These are phyloP conservation scores for Erpetoichthys calabaricus DNA, from an alignment of 2,797 vertebrate species.

Conservation along the genomic window DNA sequence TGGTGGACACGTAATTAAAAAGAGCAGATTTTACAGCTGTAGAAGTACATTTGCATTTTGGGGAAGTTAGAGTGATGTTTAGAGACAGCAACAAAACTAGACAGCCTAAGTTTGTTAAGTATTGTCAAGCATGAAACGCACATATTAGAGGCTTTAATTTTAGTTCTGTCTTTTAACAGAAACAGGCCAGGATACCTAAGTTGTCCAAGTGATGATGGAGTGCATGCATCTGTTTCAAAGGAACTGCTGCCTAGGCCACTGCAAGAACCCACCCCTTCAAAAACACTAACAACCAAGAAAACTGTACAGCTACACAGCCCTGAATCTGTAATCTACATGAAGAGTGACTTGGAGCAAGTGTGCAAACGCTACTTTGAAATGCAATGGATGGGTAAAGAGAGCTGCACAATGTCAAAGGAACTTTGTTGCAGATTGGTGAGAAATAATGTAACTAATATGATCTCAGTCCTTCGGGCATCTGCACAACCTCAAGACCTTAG, in stretches of 20 bases:
- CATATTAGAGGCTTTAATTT: neutral
- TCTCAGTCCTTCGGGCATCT: neutral
- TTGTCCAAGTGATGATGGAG: neutral
- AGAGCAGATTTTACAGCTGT: too few relatives aligned
- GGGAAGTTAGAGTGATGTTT: too few relatives aligned
- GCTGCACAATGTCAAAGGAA: slow-evolving; percentile 1
- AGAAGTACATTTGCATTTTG: too few relatives aligned
- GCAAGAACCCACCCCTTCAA: neutral
- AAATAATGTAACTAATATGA: neutral
- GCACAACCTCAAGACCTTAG: neutral
- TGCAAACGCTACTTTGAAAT: neutral
- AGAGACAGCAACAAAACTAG: too few relatives aligned
- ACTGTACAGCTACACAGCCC: slow-evolving; percentile 1
- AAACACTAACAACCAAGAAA: neutral
- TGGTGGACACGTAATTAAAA: too few relatives aligned
- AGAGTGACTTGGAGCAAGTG: neutral
- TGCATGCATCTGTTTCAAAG: neutral
- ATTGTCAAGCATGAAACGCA: neutral
- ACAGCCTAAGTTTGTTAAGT: neutral
- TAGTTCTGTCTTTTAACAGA: neutral
- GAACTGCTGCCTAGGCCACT: neutral
- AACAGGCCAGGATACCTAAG: slow-evolving; percentile 1
- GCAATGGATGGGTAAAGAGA: neutral
- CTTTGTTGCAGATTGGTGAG: neutral
- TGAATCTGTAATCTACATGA: neutral